phyloP scores from a whole-genome alignment of 2,888 invertebrate genomes.

The Ophion ventricosus region DNA sequence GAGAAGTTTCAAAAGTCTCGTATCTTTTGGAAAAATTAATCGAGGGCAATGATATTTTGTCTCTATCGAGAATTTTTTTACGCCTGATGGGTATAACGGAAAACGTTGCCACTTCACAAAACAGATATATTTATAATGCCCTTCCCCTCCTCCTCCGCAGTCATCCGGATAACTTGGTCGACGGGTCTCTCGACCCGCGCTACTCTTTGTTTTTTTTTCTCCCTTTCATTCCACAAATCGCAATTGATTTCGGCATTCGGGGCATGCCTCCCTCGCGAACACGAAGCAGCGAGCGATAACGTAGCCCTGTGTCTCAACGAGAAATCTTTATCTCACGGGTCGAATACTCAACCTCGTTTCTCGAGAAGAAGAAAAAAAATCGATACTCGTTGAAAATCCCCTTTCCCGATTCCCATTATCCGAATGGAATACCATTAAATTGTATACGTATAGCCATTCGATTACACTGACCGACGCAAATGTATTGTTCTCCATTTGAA shows the following conservation, averaged over 20 bases:
- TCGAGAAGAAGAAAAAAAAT: constrained; percentile 22
- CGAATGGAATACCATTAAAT: constrained; percentile 26
- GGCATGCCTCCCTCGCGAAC: constrained; percentile 17
- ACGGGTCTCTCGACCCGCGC: too few relatives aligned
- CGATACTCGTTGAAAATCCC: constrained; percentile 27
- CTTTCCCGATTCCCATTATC: neutral
- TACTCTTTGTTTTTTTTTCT: neutral
- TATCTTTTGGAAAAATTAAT: too few relatives aligned
- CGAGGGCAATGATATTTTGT: too few relatives aligned
- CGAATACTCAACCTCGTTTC: constrained; percentile 11
- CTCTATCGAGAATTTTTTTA: neutral
- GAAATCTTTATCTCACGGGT: constrained; percentile 37
- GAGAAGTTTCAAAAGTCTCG: too few relatives aligned
- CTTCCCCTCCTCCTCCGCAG: too few relatives aligned
- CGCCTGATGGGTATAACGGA: neutral
- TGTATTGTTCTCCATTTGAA: constrained; percentile 16
- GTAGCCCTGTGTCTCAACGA: constrained; percentile 39
- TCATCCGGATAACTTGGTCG: too few relatives aligned
- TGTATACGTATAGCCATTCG: constrained; percentile 18
- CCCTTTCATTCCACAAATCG: constrained; percentile 4
- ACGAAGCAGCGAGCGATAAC: constrained; percentile 25
- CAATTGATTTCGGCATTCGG: constrained; percentile 35
- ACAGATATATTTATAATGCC: neutral
- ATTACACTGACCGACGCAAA: constrained; percentile 8
- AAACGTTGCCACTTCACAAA: neutral